These are phyloP conservation scores for Phymatocera aterrima DNA, from an alignment of 2,888 invertebrate genomes.

Conservation along the genomic window DNA sequence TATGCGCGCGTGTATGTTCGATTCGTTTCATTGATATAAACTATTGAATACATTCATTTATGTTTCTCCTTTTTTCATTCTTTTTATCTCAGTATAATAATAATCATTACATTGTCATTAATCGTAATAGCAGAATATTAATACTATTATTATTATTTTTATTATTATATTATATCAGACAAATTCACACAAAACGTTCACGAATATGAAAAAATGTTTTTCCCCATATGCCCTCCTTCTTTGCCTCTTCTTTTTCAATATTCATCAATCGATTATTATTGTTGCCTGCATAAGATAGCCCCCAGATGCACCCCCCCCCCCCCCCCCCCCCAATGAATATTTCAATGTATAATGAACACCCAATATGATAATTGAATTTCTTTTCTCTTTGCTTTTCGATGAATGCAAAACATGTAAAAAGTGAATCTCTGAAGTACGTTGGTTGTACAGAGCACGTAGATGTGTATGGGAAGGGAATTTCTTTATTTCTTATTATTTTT, in stretches of 20 bases:
- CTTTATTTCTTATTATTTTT: slow-evolving; percentile 58
- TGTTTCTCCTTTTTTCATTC: slow-evolving; percentile 41
- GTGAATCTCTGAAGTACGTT: slow-evolving; percentile 63
- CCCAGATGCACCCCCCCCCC: no score
- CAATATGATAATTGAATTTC: slow-evolving; percentile 53
- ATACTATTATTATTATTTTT: slow-evolving; percentile 68
- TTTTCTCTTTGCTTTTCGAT: slow-evolving; percentile 53
- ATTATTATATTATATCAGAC: slow-evolving; percentile 63
- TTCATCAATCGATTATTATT: slow-evolving; percentile 58
- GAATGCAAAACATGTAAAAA: slow-evolving; percentile 73
- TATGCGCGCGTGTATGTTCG: no score
- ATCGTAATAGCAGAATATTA: slow-evolving; percentile 70
- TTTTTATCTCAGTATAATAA: slow-evolving; percentile 53
- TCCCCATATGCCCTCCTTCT: background rate
- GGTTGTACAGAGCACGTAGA: slow-evolving; percentile 61
- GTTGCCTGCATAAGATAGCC: slow-evolving; percentile 52
- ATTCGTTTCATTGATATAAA: slow-evolving; percentile 64
- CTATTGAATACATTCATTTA: slow-evolving; percentile 55
- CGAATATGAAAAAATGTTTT: slow-evolving; percentile 65
- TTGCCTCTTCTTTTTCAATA: slow-evolving; percentile 50
- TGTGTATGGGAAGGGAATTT: slow-evolving; percentile 52
- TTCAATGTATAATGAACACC: slow-evolving; percentile 60
- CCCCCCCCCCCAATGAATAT: background rate
- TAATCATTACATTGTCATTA: slow-evolving; percentile 71
- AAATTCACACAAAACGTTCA: slow-evolving; percentile 71